These are phyloP conservation scores for Helogale parvula DNA, from an alignment of 2,113 vertebrate genomes.

Conservation along the genomic window DNA sequence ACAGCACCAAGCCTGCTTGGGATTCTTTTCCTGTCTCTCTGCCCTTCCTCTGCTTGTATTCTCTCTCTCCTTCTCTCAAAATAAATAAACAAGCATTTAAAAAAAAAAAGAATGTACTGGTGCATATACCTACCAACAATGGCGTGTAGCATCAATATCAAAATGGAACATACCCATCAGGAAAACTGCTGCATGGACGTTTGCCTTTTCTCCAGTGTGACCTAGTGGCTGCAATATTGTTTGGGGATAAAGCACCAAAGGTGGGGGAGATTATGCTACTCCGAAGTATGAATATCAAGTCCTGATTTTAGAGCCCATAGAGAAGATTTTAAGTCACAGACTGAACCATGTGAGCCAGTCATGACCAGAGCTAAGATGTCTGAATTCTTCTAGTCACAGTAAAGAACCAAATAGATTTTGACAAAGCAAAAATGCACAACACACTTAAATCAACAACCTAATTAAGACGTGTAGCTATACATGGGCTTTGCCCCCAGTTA, in stretches of 20 bases:
- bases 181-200: background rate
- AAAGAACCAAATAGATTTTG: constrained; percentile 80
- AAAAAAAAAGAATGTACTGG: background rate
- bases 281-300: background rate
- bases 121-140: too few species aligned
- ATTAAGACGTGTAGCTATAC: constrained; percentile 73
- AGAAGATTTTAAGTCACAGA: background rate
- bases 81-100: too few species aligned
- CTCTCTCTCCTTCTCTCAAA: too few species aligned
- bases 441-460: constrained; percentile 81
- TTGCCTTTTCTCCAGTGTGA: background rate
- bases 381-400: constrained; percentile 5
- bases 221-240: background rate
- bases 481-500: constrained; percentile 79
- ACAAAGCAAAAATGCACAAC: constrained; percentile 68
- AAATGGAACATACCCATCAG: background rate
- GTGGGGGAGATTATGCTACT: background rate
- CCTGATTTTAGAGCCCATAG: background rate
- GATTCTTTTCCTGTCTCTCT: too few species aligned
- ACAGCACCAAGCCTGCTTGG: too few species aligned
- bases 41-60: too few species aligned
- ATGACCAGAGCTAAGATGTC: background rate
- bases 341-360: background rate
- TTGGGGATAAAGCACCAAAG: background rate
- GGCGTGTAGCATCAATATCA: fast-evolving